Percentiles rank a stretch among this genome's conserved stretches.
Conservation (phyloP, 2,113 vertebrate genomes). For the Thinocorus orbignyianus region DNA sequence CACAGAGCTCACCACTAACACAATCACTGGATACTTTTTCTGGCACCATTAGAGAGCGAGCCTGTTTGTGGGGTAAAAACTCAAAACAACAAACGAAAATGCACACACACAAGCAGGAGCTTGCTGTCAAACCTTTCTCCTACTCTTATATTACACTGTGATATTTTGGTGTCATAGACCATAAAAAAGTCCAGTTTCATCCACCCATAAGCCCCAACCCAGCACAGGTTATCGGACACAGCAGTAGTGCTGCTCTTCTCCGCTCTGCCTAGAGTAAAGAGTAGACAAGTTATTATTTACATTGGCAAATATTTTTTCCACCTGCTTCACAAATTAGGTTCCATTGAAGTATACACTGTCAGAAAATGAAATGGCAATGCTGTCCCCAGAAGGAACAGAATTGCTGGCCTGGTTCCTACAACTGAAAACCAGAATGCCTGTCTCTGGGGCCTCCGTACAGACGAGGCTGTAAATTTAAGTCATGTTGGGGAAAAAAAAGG, state of each 20-base stretch:
- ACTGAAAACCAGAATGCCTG: neutral
- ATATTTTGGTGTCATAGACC: neutral
- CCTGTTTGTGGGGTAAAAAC: neutral
- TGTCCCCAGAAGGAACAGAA: neutral
- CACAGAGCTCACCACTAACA: neutral
- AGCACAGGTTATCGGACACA: neutral
- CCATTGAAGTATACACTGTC: neutral
- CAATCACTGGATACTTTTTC: neutral
- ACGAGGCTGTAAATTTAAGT: neutral
- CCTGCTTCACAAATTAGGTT: neutral
- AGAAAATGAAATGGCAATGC: neutral
- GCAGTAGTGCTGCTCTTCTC: neutral
- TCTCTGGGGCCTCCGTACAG: neutral
- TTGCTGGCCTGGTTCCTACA: neutral
- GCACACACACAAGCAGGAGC: neutral
- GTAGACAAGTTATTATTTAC: neutral
- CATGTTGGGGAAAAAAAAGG: neutral
- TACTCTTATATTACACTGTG: neutral
- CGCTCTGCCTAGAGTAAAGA: neutral
- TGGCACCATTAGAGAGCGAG: neutral
- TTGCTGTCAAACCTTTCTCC: neutral
- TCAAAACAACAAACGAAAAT: neutral
- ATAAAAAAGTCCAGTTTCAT: neutral
- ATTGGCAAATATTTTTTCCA: neutral
- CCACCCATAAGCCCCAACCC: neutral